Evolutionary conservation across 2,888 invertebrate genomes (phyloP).

Genomic region (Hirudinaria manillensis): DNA sequence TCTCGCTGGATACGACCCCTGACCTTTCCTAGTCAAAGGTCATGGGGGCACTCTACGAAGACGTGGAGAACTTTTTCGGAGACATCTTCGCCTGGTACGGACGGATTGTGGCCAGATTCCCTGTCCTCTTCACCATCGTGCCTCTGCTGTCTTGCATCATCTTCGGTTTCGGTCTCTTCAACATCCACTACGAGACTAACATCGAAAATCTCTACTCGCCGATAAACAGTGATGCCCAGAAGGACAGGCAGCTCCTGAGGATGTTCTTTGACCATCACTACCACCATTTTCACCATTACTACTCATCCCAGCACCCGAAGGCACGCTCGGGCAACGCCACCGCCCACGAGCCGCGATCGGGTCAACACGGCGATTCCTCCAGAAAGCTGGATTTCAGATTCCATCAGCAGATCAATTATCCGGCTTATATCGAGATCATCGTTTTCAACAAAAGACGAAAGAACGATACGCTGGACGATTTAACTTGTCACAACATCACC

Average conservation of each 20-base stretch:
- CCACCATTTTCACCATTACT: background rate
- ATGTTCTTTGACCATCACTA: conserved; percentile 32
- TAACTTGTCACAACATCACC: background rate
- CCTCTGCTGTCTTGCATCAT: conserved; percentile 39
- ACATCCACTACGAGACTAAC: conserved; percentile 40
- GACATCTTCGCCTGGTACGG: conserved; percentile 42
- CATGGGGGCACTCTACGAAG: conserved; percentile 42
- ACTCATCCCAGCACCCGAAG: background rate
- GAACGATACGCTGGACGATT: background rate
- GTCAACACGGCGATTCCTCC: background rate
- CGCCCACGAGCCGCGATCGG: background rate
- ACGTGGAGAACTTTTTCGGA: conserved; percentile 42
- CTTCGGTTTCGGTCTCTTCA: conserved; percentile 38
- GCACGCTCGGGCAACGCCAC: background rate
- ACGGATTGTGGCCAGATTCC: conserved; percentile 36
- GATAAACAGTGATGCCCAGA: conserved; percentile 42
- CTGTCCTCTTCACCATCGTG: conserved; percentile 32
- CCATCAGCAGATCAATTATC: conserved; percentile 26
- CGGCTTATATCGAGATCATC: conserved; percentile 25
- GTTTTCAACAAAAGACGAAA: conserved; percentile 19
- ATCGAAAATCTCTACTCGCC: conserved; percentile 43
- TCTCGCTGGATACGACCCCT: no score
- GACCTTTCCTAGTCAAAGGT: background rate
- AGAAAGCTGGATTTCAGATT: conserved; percentile 18
- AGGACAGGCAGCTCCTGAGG: conserved; percentile 37